These are phyloP conservation scores for Bubo scandiacus DNA, from an alignment of 2,113 vertebrate genomes.

Conservation along the genomic window DNA sequence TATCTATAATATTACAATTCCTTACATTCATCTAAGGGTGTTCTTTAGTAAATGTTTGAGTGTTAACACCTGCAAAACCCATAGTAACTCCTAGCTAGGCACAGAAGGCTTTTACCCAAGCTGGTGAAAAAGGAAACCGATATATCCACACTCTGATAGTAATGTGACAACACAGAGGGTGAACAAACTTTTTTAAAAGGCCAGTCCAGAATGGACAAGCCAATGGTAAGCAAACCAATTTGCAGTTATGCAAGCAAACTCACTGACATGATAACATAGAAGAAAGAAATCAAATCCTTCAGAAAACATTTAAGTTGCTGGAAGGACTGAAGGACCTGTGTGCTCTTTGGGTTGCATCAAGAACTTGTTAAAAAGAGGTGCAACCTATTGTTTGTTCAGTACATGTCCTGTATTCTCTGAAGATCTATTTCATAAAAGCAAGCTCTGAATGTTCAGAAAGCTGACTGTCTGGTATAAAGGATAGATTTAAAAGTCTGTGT, in stretches of 20 bases:
- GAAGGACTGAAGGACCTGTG: background rate
- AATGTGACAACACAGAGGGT: background rate
- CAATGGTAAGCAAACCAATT: background rate
- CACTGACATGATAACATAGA: rapidly evolving
- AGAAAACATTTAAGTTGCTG: background rate
- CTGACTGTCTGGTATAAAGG: background rate
- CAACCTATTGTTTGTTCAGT: background rate
- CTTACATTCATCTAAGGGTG: background rate
- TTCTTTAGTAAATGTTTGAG: background rate
- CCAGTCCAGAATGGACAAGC: background rate
- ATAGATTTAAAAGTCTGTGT: background rate
- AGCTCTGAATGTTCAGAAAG: background rate
- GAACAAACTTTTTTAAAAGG: background rate
- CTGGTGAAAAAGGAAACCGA: background rate
- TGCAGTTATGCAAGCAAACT: background rate
- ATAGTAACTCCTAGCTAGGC: background rate
- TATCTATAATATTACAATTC: too few species aligned
- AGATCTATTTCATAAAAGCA: background rate
- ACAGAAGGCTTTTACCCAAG: background rate
- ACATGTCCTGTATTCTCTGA: rapidly evolving
- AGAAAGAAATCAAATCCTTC: background rate
- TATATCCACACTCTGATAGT: too few species aligned
- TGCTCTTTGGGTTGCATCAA: background rate
- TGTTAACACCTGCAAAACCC: background rate
- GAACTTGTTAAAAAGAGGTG: background rate